Conservation (phyloP, 2,888 invertebrate genomes). For the Platerodrilus igneus region DNA sequence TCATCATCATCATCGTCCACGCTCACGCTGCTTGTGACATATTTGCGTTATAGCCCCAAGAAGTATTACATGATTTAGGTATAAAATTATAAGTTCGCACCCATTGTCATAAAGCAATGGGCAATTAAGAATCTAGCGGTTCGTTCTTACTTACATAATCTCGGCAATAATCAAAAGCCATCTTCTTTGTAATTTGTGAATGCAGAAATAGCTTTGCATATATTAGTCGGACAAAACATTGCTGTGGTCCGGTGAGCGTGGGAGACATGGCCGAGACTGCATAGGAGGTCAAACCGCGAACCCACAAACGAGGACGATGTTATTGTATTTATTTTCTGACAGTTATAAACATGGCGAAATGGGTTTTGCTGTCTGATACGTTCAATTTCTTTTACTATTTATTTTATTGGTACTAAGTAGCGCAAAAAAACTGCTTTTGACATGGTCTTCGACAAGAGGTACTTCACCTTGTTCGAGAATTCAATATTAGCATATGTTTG, state of each 20-base stretch:
- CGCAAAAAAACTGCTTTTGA: too few species aligned
- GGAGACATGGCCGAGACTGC: conserved; percentile 33
- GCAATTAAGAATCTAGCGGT: conserved; percentile 16
- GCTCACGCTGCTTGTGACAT: conserved; percentile 26
- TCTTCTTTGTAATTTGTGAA: conserved; percentile 33
- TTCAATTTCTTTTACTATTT: too few species aligned
- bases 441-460: too few species aligned
- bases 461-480: too few species aligned
- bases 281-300: conserved; percentile 40
- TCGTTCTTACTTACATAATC: conserved; percentile 36
- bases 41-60: conserved; percentile 9
- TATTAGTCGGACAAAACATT: conserved; percentile 27
- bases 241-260: conserved; percentile 31
- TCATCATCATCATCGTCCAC: too few species aligned
- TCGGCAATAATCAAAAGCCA: conserved; percentile 36
- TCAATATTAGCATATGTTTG: too few species aligned
- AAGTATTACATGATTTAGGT: conserved; percentile 14
- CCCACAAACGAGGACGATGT: conserved; percentile 27
- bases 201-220: conserved; percentile 27
- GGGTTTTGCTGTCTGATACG: too few species aligned
- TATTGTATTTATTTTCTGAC: conserved; percentile 25
- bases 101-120: conserved; percentile 16
- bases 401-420: too few species aligned
- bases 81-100: conserved; percentile 17
- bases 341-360: conserved; percentile 18